Evolutionary conservation across 2,888 invertebrate genomes (phyloP).

Genomic region (Allolobophora icterica): DNA sequence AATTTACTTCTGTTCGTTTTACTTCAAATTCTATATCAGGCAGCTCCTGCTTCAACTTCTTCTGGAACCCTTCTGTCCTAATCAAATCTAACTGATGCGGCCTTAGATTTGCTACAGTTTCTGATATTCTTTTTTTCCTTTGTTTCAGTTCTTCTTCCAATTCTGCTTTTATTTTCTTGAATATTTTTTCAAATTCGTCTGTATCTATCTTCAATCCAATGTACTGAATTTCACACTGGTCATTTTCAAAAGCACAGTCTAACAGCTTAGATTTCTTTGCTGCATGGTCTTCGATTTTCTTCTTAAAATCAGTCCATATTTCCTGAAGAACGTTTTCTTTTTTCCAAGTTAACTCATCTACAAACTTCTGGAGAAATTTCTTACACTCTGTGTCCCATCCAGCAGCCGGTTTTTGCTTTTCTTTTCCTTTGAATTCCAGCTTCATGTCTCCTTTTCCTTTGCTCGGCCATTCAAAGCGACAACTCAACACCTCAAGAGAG

Average conservation of each 20-base stretch:
- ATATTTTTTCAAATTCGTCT: not conserved
- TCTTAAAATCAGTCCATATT: constrained; percentile 26
- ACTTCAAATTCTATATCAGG: not conserved
- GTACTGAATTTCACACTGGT: not conserved
- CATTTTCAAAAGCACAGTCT: not conserved
- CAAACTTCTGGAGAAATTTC: not conserved
- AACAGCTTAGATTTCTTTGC: not conserved
- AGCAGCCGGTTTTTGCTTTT: not conserved
- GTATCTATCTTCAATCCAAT: not conserved
- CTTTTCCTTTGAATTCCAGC: constrained; percentile 14
- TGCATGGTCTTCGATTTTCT: not conserved
- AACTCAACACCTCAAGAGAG: not conserved
- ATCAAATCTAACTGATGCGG: constrained; percentile 31
- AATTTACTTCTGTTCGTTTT: not conserved
- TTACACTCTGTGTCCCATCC: constrained; percentile 9
- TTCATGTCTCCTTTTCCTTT: constrained; percentile 5
- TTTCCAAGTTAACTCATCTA: not conserved
- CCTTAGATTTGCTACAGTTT: constrained; percentile 5
- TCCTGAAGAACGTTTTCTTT: not conserved
- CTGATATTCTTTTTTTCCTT: constrained; percentile 30
- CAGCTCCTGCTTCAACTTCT: not conserved
- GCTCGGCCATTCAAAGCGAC: not conserved
- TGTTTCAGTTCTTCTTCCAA: constrained; percentile 25
- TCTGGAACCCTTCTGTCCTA: constrained; percentile 5
- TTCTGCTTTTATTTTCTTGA: not conserved